Percentiles rank a stretch among this genome's conserved stretches.
Evolutionary conservation across 2,888 invertebrate genomes (phyloP).

Genomic region (Rhopalosiphum nymphaeae): DNA sequence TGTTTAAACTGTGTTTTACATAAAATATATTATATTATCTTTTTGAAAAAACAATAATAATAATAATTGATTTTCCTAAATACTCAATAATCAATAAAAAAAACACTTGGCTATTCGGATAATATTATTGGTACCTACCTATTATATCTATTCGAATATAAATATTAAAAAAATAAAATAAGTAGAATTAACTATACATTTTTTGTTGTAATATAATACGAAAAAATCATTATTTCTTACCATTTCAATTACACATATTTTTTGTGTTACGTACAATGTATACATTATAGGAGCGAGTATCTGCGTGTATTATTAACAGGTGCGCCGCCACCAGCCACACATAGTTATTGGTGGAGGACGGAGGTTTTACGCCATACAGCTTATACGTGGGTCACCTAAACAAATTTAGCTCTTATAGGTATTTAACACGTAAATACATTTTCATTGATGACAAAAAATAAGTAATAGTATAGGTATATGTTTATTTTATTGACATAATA

Average conservation of each 20-base stretch:
- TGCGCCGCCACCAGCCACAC: background rate
- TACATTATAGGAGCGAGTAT: background rate
- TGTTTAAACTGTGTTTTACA: background rate
- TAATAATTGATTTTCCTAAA: background rate
- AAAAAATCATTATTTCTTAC: background rate
- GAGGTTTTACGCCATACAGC: background rate
- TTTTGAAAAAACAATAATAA: background rate
- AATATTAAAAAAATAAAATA: background rate
- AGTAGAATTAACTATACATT: background rate
- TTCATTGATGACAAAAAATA: background rate
- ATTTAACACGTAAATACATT: background rate
- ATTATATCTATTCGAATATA: background rate
- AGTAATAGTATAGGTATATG: background rate
- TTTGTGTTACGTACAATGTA: background rate
- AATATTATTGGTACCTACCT: background rate
- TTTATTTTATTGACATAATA: background rate
- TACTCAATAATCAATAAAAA: background rate
- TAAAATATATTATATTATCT: background rate
- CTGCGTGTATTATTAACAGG: background rate
- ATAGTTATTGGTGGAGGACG: background rate
- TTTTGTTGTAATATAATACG: background rate
- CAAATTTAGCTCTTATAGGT: background rate
- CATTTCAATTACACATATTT: background rate
- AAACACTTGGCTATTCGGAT: background rate
- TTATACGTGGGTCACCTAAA: background rate